Conservation (phyloP, 2,797 vertebrate species). For the Crypturellus tataupa region DNA sequence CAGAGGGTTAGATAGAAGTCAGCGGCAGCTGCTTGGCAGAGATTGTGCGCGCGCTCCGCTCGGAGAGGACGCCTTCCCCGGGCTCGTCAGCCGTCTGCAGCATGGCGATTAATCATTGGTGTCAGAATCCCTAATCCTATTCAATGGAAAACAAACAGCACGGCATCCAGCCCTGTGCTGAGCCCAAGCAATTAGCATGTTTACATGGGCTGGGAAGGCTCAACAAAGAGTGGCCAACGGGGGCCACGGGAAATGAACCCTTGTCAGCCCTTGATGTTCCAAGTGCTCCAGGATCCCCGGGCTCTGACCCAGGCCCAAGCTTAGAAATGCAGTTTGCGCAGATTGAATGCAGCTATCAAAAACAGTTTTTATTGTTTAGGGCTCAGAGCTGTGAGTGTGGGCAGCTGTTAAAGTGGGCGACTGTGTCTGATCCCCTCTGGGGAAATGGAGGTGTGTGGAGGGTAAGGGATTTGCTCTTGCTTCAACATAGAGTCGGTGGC, state of each 20-base stretch:
- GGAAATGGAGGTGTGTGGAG: background rate
- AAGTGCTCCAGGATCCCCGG: background rate
- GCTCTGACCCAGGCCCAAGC: slow-evolving; percentile 22
- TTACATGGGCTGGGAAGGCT: slow-evolving; percentile 74
- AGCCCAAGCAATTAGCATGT: slow-evolving; percentile 79
- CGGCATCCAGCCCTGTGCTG: slow-evolving; percentile 87
- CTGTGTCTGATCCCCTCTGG: background rate
- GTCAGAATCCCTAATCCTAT: slow-evolving; percentile 96
- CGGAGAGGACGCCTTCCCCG: slow-evolving; percentile 89
- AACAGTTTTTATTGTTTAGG: background rate
- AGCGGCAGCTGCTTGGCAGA: slow-evolving; percentile 81
- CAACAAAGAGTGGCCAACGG: slow-evolving; percentile 78
- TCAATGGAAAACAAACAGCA: slow-evolving; percentile 93
- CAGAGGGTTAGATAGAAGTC: slow-evolving; percentile 77
- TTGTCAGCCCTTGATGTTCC: slow-evolving; percentile 44
- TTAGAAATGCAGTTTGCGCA: background rate
- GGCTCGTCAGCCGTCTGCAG: slow-evolving; percentile 93
- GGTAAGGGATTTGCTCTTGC: background rate
- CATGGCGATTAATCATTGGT: slow-evolving; percentile 95
- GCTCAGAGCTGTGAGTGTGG: background rate
- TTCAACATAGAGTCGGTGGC: background rate
- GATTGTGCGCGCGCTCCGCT: slow-evolving; percentile 86
- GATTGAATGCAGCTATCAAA: background rate
- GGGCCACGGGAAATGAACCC: slow-evolving; percentile 68
- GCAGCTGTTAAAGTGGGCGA: background rate